Evolutionary conservation across 2,888 invertebrate genomes (phyloP).

Genomic region (Empis livida): DNA sequence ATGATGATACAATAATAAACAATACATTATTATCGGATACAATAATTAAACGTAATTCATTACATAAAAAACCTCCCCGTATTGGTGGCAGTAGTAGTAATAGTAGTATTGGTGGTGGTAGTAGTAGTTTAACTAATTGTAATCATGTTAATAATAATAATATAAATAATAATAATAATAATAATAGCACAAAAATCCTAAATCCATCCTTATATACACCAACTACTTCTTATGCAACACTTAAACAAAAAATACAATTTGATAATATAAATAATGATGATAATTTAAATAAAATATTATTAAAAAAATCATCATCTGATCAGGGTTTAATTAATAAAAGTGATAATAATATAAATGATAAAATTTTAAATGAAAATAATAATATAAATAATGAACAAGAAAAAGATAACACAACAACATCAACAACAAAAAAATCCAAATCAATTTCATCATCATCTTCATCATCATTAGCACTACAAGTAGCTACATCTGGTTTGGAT

Average conservation of each 20-base stretch:
- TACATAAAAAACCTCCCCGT: slow-evolving; percentile 11
- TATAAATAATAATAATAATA: too few species aligned
- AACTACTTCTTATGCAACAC: not conserved
- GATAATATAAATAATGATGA: not conserved
- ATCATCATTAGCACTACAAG: slow-evolving; percentile 39
- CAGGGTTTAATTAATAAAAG: slow-evolving; percentile 8
- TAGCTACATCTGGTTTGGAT: slow-evolving; percentile 50
- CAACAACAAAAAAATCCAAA: slow-evolving; percentile 19
- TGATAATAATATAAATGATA: slow-evolving; percentile 9
- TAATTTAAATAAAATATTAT: not conserved
- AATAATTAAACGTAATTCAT: not conserved
- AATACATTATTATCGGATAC: not conserved
- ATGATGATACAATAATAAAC: slow-evolving; percentile 2
- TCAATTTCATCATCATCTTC: slow-evolving; percentile 32
- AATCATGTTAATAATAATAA: too few species aligned
- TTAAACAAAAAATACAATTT: too few species aligned
- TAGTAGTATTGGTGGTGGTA: not conserved
- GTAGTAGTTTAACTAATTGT: slow-evolving; percentile 1
- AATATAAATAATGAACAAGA: slow-evolving; percentile 8
- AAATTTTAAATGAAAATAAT: slow-evolving; percentile 3
- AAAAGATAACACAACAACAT: slow-evolving; percentile 16
- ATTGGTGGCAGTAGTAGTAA: slow-evolving; percentile 4
- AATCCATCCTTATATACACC: not conserved
- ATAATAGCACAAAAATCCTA: not conserved
- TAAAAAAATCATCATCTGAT: slow-evolving; percentile 11